phyloP scores from a whole-genome alignment of 2,797 vertebrate genomes.

The Delichon dasypus region DNA sequence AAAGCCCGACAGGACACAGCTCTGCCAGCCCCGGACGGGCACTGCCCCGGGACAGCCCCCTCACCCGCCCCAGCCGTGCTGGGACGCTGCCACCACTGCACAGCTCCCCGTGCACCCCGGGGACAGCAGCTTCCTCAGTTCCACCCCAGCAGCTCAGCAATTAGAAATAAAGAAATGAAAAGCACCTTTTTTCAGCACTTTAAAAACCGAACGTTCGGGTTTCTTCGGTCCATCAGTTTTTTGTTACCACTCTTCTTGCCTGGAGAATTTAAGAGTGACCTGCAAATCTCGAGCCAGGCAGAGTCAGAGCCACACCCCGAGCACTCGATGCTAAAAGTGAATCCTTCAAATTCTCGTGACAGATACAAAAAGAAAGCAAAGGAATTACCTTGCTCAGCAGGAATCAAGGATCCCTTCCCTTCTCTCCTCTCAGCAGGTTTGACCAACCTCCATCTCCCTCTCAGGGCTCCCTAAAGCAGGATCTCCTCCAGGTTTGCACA shows the following conservation, averaged over 20 bases:
- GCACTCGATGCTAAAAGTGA: background rate
- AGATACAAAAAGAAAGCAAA: accelerated
- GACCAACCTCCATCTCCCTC: background rate
- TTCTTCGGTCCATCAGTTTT: background rate
- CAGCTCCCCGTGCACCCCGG: no score
- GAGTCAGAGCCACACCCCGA: background rate
- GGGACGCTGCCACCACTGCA: background rate
- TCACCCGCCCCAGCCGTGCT: no score
- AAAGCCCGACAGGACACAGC: accelerated
- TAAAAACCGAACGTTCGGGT: background rate
- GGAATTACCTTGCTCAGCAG: background rate
- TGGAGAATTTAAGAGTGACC: background rate
- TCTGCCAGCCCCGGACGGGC: background rate
- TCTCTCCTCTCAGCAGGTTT: background rate
- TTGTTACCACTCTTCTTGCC: background rate
- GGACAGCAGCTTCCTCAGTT: background rate
- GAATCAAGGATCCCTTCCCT: background rate
- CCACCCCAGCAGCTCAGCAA: background rate
- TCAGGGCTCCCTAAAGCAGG: no score
- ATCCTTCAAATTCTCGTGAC: background rate
- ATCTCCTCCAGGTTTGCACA: background rate
- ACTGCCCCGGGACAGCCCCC: accelerated
- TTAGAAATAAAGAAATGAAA: background rate
- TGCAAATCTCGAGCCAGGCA: background rate
- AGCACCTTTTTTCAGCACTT: background rate